Percentiles rank a stretch among this genome's conserved stretches.
These are phyloP conservation scores for Turritopsis rubra DNA, from an alignment of 30 jellyfish, hydroid and myxozoan species.

Conservation along the genomic window DNA sequence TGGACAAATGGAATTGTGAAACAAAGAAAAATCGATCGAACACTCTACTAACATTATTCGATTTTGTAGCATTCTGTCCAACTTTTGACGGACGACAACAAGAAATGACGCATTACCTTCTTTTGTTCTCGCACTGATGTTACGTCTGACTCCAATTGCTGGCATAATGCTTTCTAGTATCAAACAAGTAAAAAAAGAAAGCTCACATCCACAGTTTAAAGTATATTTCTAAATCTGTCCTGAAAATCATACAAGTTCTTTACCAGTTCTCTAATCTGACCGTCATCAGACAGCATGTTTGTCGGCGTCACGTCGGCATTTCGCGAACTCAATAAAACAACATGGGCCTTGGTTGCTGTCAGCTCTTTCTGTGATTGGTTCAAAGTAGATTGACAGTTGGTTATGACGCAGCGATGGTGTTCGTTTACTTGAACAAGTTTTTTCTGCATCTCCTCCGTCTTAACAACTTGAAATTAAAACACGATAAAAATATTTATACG, in stretches of 20 bases:
- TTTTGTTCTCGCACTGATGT: constrained; percentile 6
- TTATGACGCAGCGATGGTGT: constrained; percentile 1
- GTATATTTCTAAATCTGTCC: background rate
- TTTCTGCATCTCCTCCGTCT: constrained; percentile 29
- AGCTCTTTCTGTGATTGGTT: constrained; percentile 8
- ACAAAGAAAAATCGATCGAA: no score
- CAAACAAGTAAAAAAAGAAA: background rate
- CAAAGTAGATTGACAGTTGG: background rate
- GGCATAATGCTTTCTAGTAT: background rate
- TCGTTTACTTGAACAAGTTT: constrained; percentile 3
- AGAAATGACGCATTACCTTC: no score
- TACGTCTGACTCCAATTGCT: constrained; percentile 18
- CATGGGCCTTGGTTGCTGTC: constrained; percentile 6
- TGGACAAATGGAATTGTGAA: no score
- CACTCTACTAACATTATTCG: no score
- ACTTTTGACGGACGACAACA: background rate
- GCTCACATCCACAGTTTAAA: background rate
- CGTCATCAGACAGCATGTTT: background rate
- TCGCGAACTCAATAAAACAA: background rate
- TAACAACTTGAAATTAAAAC: constrained; percentile 11
- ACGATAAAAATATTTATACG: background rate
- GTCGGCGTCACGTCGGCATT: background rate
- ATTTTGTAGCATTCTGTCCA: no score
- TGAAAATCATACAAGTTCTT: no score
- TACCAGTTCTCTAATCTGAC: background rate